These are phyloP conservation scores for Amphipoea lucens DNA, from an alignment of 2,888 invertebrate genomes.

Conservation along the genomic window DNA sequence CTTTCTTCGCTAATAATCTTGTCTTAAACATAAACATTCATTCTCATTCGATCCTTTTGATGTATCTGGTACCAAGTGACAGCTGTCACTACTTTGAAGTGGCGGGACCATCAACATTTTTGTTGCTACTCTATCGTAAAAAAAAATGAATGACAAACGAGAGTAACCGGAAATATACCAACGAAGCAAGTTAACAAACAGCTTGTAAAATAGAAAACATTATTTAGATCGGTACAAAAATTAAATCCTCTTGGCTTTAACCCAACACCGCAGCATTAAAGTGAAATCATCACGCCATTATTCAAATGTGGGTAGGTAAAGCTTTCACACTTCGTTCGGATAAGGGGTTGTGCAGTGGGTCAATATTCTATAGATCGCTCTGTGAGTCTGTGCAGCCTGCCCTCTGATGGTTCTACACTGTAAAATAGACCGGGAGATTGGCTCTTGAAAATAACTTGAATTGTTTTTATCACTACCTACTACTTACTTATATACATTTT, in stretches of 20 bases:
- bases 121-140: too few relatives aligned
- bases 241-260: conserved; percentile 12
- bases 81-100: not conserved
- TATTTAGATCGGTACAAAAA: conserved; percentile 2
- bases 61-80: not conserved
- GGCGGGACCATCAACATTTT: too few relatives aligned
- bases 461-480: not conserved
- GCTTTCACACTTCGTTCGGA: conserved; percentile 39
- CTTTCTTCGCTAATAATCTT: too few relatives aligned
- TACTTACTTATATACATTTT: too few relatives aligned
- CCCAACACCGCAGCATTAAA: conserved; percentile 48
- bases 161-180: not conserved
- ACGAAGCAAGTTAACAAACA: not conserved
- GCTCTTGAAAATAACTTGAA: not conserved
- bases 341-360: conserved; percentile 47
- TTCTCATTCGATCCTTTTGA: not conserved
- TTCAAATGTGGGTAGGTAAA: conserved; percentile 55
- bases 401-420: conserved; percentile 38
- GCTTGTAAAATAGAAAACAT: not conserved
- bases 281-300: conserved; percentile 54
- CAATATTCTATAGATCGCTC: conserved; percentile 47
- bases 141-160: too few relatives aligned
- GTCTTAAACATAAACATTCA: too few relatives aligned
- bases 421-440: conserved; percentile 37
- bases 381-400: conserved; percentile 20